Base-by-base conservation (phyloP, 1,140 invertebrate genomes). In the Cyclargus thomasi region DNA sequence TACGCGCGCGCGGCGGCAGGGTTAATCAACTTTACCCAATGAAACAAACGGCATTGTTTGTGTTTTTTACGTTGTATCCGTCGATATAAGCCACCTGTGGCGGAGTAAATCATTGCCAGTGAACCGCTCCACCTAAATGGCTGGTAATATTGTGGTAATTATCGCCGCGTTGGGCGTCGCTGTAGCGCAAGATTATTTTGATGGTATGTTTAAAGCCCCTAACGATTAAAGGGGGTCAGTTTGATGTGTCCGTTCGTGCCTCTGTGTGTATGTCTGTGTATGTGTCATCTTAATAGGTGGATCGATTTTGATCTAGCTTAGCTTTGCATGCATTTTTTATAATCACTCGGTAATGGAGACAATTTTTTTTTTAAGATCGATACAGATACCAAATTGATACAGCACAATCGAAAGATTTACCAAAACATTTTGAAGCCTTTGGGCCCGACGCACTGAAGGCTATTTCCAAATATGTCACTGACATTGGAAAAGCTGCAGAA, bases 21-120 rank as follows among this genome's bases (percentile, higher is more conserved):
- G 74, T 80, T 81, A 79, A 75, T 76, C 71, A 69, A 77, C 71
- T 74, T 67, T 70, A 70, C 68, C 69, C 67, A 71, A 76, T 67
- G 74, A 76, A 79, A 83, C 81, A 83, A 83, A 83, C 74, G 80
- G 73, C 66, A 83, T 82, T 83, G 81, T 83, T 75, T 71, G 62
- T 55, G 59, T 74, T 75, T 78, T 76, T 69, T 74, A 69, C 70
- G 69, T 69, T 77, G 79, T 79, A 78, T 68, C 63, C 69, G 57
- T 53, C 69, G 76, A 83, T 86, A 84, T 84, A 86, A 79, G 74
- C 75, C 83, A 83, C 77, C 79, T 84, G 81, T 75, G 65, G 70
- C 65, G 23, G 21, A 55, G 67, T 74, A 74, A 75, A 77, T 79
- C 72, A 70, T 69, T 63, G 68, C 74, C 70, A 64, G 69, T 69